Conservation (phyloP, 2,888 invertebrate genomes). For the Cryptosula pallasiana region DNA sequence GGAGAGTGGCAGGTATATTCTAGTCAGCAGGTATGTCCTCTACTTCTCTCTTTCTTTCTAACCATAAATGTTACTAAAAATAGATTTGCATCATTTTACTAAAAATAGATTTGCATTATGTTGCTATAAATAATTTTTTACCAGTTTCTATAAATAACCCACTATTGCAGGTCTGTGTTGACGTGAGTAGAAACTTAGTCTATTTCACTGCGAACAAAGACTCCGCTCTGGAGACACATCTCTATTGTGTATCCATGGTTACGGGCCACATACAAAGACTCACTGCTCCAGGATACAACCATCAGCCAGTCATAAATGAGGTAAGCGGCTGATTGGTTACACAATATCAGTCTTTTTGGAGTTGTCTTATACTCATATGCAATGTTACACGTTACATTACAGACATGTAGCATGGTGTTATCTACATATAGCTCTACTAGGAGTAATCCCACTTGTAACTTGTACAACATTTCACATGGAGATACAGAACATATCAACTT, state of each 20-base stretch:
- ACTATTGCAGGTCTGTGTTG: slow-evolving; percentile 73
- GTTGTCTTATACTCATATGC: too few species aligned
- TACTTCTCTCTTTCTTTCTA: too few species aligned
- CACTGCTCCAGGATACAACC: neutral
- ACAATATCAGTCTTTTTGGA: too few species aligned
- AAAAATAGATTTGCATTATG: too few species aligned
- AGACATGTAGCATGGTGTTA: neutral
- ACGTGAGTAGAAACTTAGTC: slow-evolving; percentile 69
- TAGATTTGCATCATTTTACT: too few species aligned
- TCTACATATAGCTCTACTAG: slow-evolving; percentile 4
- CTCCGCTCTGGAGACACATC: slow-evolving; percentile 83
- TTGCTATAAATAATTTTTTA: too few species aligned
- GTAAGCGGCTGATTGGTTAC: too few species aligned
- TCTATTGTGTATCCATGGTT: slow-evolving; percentile 56
- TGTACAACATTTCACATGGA: neutral
- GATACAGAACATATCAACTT: neutral
- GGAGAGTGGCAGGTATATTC: slow-evolving; percentile 90
- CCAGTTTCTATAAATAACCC: too few species aligned
- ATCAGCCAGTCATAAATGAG: neutral
- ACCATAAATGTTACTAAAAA: too few species aligned
- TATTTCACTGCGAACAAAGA: slow-evolving; percentile 88
- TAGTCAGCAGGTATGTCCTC: neutral
- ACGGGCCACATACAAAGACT: neutral
- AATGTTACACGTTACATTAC: too few species aligned
- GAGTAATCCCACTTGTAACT: neutral